Conservation (phyloP, 1,140 invertebrate species). For the Procambarus clarkii region DNA sequence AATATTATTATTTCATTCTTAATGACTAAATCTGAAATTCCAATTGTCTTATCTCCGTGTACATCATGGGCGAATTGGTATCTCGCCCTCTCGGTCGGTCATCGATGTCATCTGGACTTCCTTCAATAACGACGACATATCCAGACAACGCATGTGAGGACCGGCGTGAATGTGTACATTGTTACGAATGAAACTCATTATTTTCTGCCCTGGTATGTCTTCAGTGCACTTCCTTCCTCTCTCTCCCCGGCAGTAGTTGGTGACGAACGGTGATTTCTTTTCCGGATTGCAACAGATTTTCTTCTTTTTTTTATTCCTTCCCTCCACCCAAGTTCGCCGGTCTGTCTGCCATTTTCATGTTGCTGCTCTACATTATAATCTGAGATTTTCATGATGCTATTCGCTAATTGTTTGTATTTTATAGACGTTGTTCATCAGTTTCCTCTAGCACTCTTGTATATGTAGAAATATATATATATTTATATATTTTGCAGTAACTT, state of each 20-base stretch:
- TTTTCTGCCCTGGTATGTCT: slow-evolving; percentile 8
- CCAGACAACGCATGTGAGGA: slow-evolving; percentile 48
- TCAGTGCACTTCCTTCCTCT: slow-evolving; percentile 5
- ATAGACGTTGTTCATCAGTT: neutral
- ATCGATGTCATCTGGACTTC: slow-evolving; percentile 5
- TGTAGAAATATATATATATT: neutral
- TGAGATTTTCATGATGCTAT: neutral
- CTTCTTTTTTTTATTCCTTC: neutral
- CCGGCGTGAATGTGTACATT: neutral
- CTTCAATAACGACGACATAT: neutral
- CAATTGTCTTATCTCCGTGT: slow-evolving; percentile 11
- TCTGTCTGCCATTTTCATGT: slow-evolving; percentile 82
- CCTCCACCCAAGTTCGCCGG: slow-evolving; percentile 78
- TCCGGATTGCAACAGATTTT: slow-evolving; percentile 8
- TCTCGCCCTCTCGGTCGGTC: neutral
- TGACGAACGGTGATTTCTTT: neutral
- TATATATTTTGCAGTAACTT: neutral
- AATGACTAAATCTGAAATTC: neutral
- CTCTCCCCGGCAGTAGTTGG: neutral
- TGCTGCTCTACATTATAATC: slow-evolving; percentile 5
- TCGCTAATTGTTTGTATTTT: neutral
- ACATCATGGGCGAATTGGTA: slow-evolving; percentile 32
- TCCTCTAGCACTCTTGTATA: neutral
- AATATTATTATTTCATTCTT: neutral
- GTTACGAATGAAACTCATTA: neutral